phyloP scores from a whole-genome alignment of 2,888 invertebrate species.

The Macrostomum cliftonense region DNA sequence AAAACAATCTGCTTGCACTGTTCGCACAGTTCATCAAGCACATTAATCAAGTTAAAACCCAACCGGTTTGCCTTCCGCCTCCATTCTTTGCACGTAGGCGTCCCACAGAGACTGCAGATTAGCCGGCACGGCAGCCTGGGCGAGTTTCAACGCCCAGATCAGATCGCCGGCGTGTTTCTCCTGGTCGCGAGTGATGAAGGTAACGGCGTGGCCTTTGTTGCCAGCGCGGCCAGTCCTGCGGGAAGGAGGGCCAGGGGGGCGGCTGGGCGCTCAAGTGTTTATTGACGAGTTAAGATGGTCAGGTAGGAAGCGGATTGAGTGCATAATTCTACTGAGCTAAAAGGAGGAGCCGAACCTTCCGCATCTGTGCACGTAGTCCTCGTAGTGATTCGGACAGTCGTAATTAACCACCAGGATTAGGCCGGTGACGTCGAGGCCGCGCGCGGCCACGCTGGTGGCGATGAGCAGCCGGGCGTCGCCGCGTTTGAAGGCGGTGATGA shows the following conservation, averaged over 20 bases:
- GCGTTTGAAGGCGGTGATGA: slow-evolving; percentile 86
- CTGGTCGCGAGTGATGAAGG: slow-evolving; percentile 84
- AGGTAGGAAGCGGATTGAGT: too few species aligned
- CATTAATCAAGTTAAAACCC: too few species aligned
- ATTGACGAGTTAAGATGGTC: too few species aligned
- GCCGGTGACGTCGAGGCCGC: slow-evolving; percentile 95
- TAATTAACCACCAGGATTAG: slow-evolving; percentile 91
- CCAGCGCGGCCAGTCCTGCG: slow-evolving; percentile 51
- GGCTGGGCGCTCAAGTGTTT: too few species aligned
- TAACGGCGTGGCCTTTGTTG: slow-evolving; percentile 88
- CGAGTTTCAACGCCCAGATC: slow-evolving; percentile 69
- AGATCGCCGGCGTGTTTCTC: slow-evolving; percentile 80
- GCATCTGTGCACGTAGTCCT: slow-evolving; percentile 96
- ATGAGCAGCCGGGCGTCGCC: slow-evolving; percentile 69
- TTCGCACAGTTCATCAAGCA: too few species aligned
- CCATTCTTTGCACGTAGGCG: slow-evolving; percentile 66
- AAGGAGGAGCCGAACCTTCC: slow-evolving; percentile 42
- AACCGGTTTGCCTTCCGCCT: slow-evolving; percentile 44
- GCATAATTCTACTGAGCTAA: too few species aligned
- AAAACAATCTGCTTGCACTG: too few species aligned
- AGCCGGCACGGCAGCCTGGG: slow-evolving; percentile 55
- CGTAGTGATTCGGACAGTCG: slow-evolving; percentile 97
- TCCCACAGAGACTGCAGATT: slow-evolving; percentile 50
- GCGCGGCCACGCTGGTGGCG: slow-evolving; percentile 90
- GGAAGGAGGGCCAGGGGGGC: too few species aligned